phyloP scores from a whole-genome alignment of 2,888 invertebrate species.

The Cephonodes hylas region DNA sequence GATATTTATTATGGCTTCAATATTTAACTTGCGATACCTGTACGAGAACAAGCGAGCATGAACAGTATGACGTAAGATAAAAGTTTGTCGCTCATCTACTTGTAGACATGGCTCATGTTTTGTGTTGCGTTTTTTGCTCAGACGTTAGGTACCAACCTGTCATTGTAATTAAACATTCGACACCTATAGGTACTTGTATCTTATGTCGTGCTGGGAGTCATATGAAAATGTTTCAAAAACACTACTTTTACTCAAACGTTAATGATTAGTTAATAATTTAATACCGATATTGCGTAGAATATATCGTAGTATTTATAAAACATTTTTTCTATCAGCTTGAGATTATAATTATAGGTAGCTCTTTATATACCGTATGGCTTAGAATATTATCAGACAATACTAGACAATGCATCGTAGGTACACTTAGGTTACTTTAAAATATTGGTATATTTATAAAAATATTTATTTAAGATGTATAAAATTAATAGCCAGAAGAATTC shows the following conservation, averaged over 20 bases:
- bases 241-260: background rate
- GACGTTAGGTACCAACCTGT: background rate
- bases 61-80: conserved; percentile 4
- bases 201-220: background rate
- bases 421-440: background rate
- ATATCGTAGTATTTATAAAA: background rate
- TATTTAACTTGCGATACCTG: background rate
- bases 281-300: background rate
- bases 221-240: background rate
- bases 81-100: background rate
- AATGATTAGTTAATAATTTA: background rate
- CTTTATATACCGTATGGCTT: background rate
- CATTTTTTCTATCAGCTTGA: conserved; percentile 2
- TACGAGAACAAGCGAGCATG: background rate
- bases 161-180: conserved; percentile 6
- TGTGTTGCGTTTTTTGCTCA: background rate
- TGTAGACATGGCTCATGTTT: background rate
- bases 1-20: background rate
- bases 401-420: background rate
- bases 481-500: background rate
- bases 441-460: background rate
- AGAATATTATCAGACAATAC: background rate
- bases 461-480: background rate
- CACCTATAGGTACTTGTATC: background rate
- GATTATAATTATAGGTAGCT: background rate